Evolutionary conservation across 2,797 vertebrate species (phyloP), one percentile per base, ranked within the genome.

Genomic region (Coreius guichenoti): DNA sequence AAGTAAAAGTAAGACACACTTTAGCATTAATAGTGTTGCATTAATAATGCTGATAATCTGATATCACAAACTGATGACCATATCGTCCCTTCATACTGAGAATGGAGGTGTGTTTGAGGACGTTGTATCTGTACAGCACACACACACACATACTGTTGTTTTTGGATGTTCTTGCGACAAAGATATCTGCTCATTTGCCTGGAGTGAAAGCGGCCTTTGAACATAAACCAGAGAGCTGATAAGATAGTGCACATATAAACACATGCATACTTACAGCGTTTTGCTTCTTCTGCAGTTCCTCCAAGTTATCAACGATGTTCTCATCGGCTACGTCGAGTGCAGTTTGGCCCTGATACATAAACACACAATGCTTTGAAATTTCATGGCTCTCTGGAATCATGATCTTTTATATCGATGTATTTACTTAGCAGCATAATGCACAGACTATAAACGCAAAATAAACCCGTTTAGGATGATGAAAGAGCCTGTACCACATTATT

Each of bases 271-370:
- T 93, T 90, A 95, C 95, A 29, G 93, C 94, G 0, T 96, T 96
- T 90, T 97, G 96, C 89, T 96, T 96, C 90, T 95, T 96, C 94
- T 95, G 95, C 23, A 97, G 92, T 91, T 97, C 95, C 92, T 96
- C 96, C 88, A 97, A 92, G 26, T 89, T 65, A 82, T 96, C 95
- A 82, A 92, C 92, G 0, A 97, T 91, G 88, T 93, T 95, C 90
- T 97, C 96, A 69, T 97, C 95, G 0, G 95, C 94, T 36, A 97
- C 96, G 87, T 97, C 96, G 23, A 96, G 87, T 88, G 96, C 92
- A 4, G 96, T 96, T 89, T 97, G 96, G 84, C 96, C 96, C 96
- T 97, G 89, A 83, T 33, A 86, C n/a, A 91, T 69, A 93, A 89
- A 79, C 6, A 47, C 67, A 73, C 17, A 39, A 31, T 7, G 11